Base-by-base conservation (phyloP, 1,140 invertebrate species). In the Drosophila lini region DNA sequence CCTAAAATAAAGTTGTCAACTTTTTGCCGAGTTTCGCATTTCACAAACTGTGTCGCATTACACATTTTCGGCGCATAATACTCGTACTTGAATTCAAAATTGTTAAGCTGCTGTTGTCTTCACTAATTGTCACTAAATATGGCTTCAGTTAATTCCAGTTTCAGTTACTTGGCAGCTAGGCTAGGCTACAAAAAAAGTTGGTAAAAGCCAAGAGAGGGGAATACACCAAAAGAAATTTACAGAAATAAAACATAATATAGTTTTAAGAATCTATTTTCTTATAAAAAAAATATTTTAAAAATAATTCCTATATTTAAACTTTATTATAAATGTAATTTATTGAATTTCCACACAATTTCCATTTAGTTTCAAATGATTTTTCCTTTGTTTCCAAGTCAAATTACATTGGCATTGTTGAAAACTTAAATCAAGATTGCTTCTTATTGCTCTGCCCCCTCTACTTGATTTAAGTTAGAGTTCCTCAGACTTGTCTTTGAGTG, bases 91-190 rank as follows among this genome's bases (percentile, higher is more conserved):
- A 50, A 58, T 52, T 28, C 5, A 28, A 74, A 55, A 73, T 52
- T 36, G 53, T 59, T 58, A 42, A 62, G 41, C 50, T 44, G n/a
- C 34, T 31, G 64, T 70, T 64, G 45, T 45, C 47, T 41, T 19
- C 50, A 68, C 56, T 78, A 78, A 78, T 78, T 78, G 76, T 78
- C 76, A 79, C 76, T 78, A 65, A 78, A 79, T 79, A 79, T 78
- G 74, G 67, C 74, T 73, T 78, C 74, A 78, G 75, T 73, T 79
- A 79, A 59, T 78, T 71, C 68, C 68, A 71, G 55, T 73, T 44
- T 71, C 34, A 50, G 75, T 61, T 76, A 70, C 71, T 70, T 79
- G 38, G 56, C 48, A 45, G 50, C 45, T 38, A 34, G n/a, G 13
- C 34, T 28, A 38, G 41, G 5, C 47, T 34, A 28, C 25, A 32